Evolutionary conservation across 1,140 invertebrate genomes (phyloP).

Genomic region (Babylonia areolata): DNA sequence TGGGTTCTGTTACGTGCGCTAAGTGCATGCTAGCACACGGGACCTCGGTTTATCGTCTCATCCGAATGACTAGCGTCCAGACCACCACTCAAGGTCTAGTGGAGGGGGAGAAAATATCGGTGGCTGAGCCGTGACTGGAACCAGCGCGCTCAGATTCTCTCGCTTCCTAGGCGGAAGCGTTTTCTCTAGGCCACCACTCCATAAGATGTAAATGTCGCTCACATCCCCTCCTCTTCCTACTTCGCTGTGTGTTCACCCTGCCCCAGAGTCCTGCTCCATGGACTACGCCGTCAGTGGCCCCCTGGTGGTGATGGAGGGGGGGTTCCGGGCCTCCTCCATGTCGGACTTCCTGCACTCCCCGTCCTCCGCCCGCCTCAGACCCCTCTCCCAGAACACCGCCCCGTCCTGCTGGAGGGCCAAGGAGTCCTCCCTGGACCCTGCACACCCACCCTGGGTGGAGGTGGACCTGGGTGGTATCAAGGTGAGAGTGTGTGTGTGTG

Average conservation of each 20-base stretch:
- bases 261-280: conserved; percentile 55
- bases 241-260: not conserved
- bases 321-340: conserved; percentile 48
- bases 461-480: conserved; percentile 51
- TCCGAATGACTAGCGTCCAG: no score
- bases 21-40: no score
- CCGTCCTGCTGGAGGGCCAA: conserved; percentile 55
- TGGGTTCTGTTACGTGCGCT: no score
- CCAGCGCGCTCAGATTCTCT: no score
- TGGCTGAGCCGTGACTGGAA: no score
- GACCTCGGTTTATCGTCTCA: no score
- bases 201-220: no score
- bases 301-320: conserved; percentile 48
- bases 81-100: no score
- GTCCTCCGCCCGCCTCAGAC: conserved; percentile 45
- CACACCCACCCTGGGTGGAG: conserved; percentile 18
- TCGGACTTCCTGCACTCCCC: conserved; percentile 48
- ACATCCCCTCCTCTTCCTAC: not conserved
- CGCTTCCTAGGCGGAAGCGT: no score
- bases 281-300: conserved; percentile 66
- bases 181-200: no score
- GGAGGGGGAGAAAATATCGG: no score
- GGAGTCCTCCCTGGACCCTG: conserved; percentile 46
- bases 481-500: no score
- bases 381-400: conserved; percentile 24